phyloP scores from a whole-genome alignment of 2,888 invertebrate species.

The Lepidonotus clava region DNA sequence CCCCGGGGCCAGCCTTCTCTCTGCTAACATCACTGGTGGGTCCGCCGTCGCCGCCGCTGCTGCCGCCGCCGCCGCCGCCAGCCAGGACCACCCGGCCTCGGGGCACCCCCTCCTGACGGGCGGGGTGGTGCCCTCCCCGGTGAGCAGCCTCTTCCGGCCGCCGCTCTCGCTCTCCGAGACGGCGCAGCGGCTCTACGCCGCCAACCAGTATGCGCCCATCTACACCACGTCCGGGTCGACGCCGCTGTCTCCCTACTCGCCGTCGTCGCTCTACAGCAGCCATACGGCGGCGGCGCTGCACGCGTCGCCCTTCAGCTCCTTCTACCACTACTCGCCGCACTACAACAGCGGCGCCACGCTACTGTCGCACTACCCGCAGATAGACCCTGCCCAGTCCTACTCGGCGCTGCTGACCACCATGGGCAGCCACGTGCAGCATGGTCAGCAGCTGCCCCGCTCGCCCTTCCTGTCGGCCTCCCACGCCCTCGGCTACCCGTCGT shows the following conservation, averaged over 20 bases:
- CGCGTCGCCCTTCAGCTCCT: slow-evolving; percentile 70
- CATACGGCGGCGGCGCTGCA: slow-evolving; percentile 62
- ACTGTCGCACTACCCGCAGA: slow-evolving; percentile 68
- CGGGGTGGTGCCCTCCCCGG: slow-evolving; percentile 51
- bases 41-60: not conserved
- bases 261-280: slow-evolving; percentile 63
- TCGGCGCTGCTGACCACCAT: slow-evolving; percentile 77
- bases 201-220: slow-evolving; percentile 60
- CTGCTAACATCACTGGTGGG: slow-evolving; percentile 47
- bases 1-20: slow-evolving; percentile 45
- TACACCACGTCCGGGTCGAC: slow-evolving; percentile 61
- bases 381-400: slow-evolving; percentile 71
- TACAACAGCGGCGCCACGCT: slow-evolving; percentile 30
- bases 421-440: slow-evolving; percentile 73
- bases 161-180: slow-evolving; percentile 68
- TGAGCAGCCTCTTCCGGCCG: slow-evolving; percentile 66
- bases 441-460: slow-evolving; percentile 69
- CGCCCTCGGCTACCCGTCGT: slow-evolving; percentile 42
- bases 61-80: not conserved
- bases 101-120: slow-evolving; percentile 51
- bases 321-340: slow-evolving; percentile 67
- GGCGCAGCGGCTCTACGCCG: slow-evolving; percentile 62
- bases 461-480: slow-evolving; percentile 59
- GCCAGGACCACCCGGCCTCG: slow-evolving; percentile 42
- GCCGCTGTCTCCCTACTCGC: slow-evolving; percentile 62